Conservation (phyloP, 2,797 vertebrate species). For the Intellagama lesueurii region DNA sequence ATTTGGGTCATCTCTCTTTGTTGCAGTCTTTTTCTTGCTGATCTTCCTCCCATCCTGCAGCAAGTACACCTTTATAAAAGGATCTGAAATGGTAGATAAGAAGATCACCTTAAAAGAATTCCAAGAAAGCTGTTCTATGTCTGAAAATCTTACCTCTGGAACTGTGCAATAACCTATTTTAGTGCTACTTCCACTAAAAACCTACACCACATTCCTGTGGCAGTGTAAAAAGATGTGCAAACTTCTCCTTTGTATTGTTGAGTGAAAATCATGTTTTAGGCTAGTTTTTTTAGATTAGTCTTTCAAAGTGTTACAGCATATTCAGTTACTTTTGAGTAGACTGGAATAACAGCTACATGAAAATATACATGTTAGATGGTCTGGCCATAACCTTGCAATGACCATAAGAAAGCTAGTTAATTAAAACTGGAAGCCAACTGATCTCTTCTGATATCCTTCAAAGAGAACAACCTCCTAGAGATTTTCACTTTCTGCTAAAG, state of each 20-base stretch:
- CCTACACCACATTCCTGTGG: not conserved
- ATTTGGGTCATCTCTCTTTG: conserved; percentile 94
- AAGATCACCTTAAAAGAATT: too few species aligned
- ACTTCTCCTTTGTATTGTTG: not conserved
- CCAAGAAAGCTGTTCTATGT: not conserved
- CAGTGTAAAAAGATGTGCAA: too few species aligned
- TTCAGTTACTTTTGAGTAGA: not conserved
- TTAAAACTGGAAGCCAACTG: conserved; percentile 11
- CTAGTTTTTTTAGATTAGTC: not conserved
- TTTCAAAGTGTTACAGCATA: not conserved
- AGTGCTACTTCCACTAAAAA: not conserved
- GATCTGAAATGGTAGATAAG: conserved; percentile 79
- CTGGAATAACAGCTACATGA: not conserved
- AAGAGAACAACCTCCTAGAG: conserved; percentile 3
- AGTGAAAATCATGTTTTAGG: not conserved
- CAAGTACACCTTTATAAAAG: conserved; percentile 98
- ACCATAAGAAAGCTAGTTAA: conserved; percentile 17
- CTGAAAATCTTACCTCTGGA: not conserved
- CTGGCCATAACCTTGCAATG: not conserved
- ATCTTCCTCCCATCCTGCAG: conserved; percentile 97
- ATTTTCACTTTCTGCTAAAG: conserved; percentile 23
- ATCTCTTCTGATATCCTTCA: conserved; percentile 1
- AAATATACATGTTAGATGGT: not conserved
- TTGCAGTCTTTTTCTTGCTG: conserved; percentile 97
- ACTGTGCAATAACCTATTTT: not conserved